Evolutionary conservation across 2,888 invertebrate genomes (phyloP).

Genomic region (Drosophila mayaguana): DNA sequence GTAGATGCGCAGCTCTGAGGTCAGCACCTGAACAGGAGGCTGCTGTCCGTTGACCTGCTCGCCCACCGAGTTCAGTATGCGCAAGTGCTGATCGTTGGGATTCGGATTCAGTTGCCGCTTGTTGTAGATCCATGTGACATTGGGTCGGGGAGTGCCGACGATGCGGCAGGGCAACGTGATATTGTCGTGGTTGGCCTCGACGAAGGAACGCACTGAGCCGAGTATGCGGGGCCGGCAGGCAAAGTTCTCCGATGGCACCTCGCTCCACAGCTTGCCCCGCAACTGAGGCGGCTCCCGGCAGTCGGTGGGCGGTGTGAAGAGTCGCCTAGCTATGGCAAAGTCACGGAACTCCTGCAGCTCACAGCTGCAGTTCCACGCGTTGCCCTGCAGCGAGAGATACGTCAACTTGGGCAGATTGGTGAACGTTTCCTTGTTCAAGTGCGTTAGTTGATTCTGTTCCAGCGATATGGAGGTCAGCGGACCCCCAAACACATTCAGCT

Average conservation of each 20-base stretch:
- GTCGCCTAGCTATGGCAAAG: constrained; percentile 90
- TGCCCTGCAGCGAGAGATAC: constrained; percentile 91
- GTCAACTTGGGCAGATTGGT: constrained; percentile 88
- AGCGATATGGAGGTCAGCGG: constrained; percentile 89
- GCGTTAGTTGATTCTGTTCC: constrained; percentile 90
- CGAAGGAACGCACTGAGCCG: constrained; percentile 85
- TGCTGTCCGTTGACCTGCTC: constrained; percentile 49
- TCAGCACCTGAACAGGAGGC: constrained; percentile 57
- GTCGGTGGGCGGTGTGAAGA: constrained; percentile 91
- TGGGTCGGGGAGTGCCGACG: constrained; percentile 89
- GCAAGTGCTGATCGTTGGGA: constrained; percentile 77
- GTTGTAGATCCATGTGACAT: constrained; percentile 88
- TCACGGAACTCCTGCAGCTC: constrained; percentile 91
- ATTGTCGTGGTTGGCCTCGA: constrained; percentile 88
- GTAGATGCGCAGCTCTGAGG: constrained; percentile 88
- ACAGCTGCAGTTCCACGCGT: constrained; percentile 96
- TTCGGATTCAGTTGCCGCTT: constrained; percentile 77
- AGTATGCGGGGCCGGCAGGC: constrained; percentile 92
- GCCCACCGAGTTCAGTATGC: constrained; percentile 77
- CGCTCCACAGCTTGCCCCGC: constrained; percentile 90
- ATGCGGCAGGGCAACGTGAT: constrained; percentile 90
- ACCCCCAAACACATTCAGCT: constrained; percentile 89
- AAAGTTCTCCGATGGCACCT: constrained; percentile 89
- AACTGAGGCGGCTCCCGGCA: constrained; percentile 90
- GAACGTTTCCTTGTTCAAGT: constrained; percentile 89